These are phyloP conservation scores for Aegotheles bennettii DNA, from an alignment of 2,113 vertebrate species.

Conservation along the genomic window DNA sequence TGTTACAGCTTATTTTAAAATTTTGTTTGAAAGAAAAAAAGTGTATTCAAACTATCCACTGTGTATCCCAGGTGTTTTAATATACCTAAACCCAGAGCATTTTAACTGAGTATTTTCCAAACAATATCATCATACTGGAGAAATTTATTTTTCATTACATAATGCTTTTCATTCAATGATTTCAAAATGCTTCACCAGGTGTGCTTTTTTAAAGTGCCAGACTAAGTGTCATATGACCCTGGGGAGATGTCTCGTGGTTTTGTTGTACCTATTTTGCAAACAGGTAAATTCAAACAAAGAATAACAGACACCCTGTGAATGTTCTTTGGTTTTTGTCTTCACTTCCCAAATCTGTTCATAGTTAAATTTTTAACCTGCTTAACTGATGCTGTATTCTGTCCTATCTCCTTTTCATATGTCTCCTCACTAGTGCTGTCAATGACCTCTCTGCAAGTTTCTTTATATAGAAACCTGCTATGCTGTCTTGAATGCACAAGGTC, in stretches of 20 bases:
- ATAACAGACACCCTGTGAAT: neutral
- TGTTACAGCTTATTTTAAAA: neutral
- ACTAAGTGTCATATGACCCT: neutral
- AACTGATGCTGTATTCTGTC: neutral
- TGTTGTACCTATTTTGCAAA: slow-evolving; percentile 5
- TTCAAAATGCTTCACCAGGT: slow-evolving; percentile 21
- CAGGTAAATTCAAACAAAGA: slow-evolving; percentile 32
- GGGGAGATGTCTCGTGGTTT: slow-evolving; percentile 12
- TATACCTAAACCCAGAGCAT: neutral
- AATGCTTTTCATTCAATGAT: slow-evolving; percentile 26
- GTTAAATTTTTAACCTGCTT: slow-evolving; percentile 44
- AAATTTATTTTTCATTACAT: slow-evolving; percentile 46
- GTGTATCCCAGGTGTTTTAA: neutral
- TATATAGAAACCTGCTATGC: slow-evolving; percentile 66
- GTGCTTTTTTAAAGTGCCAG: slow-evolving; percentile 31
- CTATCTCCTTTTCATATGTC: slow-evolving; percentile 26
- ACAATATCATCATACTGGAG: slow-evolving; percentile 1
- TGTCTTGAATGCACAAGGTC: slow-evolving; percentile 69
- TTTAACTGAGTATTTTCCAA: neutral
- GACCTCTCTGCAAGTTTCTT: slow-evolving; percentile 61
- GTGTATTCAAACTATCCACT: neutral
- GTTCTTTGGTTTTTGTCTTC: neutral
- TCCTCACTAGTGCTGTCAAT: slow-evolving; percentile 49
- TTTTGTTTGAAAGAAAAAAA: neutral
- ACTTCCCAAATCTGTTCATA: neutral